Conservation (phyloP, 2,113 vertebrate genomes). For the Lepus europaeus region DNA sequence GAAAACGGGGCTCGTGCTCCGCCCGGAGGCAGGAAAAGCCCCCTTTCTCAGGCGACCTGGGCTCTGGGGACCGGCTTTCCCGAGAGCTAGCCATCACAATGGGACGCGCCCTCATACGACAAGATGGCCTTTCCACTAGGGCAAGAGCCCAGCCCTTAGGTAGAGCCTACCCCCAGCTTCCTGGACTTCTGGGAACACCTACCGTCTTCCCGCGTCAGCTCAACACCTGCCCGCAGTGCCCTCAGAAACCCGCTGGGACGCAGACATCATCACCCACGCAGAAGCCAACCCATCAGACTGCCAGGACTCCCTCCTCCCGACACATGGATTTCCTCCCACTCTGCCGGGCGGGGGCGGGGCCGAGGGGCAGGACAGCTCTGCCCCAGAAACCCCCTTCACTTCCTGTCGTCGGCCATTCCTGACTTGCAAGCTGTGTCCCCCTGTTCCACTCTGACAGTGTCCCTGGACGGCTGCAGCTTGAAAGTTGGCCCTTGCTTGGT, state of each 20-base stretch:
- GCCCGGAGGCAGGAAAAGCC: neutral
- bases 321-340: neutral
- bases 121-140: slow-evolving; percentile 57
- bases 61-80: slow-evolving; percentile 46
- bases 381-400: neutral
- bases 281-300: neutral
- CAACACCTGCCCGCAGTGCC: neutral
- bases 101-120: slow-evolving; percentile 45
- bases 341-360: too few species aligned
- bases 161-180: slow-evolving; percentile 5
- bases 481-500: neutral
- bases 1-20: slow-evolving; percentile 5
- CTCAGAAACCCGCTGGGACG: slow-evolving; percentile 21
- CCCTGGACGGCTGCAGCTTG: neutral
- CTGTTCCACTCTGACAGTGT: neutral
- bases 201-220: neutral
- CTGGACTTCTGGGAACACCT: neutral
- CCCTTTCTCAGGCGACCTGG: slow-evolving; percentile 35
- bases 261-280: neutral
- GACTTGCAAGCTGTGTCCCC: neutral
- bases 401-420: neutral
- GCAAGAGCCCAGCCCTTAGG: slow-evolving; percentile 26
- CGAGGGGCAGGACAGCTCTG: neutral
- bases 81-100: slow-evolving; percentile 50
- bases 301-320: slow-evolving; percentile 9